A percentile compares a stretch with the other conserved stretches of the same genome.
Evolutionary conservation across 1,140 invertebrate species (phyloP).

Genomic region (Drosophila sechellia): DNA sequence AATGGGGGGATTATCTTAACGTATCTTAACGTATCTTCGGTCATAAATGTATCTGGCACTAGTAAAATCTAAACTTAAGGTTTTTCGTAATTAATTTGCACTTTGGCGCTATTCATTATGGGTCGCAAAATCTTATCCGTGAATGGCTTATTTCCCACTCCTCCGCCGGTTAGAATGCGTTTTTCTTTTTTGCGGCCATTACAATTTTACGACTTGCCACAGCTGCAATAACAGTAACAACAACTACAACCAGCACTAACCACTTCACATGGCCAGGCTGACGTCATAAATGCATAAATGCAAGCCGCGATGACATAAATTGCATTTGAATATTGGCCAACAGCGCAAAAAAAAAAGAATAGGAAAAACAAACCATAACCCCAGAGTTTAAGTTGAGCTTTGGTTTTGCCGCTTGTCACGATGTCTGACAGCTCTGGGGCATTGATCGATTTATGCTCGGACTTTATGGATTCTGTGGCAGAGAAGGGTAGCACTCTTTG

Average conservation of each 20-base stretch:
- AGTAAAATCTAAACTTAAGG: conserved; percentile 12
- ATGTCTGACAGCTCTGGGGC: conserved; percentile 45
- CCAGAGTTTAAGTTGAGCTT: conserved; percentile 11
- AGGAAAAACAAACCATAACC: conserved; percentile 45
- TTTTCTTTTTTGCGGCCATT: conserved; percentile 36
- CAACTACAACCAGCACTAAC: conserved; percentile 43
- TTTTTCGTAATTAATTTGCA: conserved; percentile 49
- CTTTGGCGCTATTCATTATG: conserved; percentile 39
- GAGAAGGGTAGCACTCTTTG: background rate
- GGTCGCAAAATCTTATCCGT: conserved; percentile 37
- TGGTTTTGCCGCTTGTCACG: conserved; percentile 63
- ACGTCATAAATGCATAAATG: conserved; percentile 73
- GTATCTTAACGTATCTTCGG: conserved; percentile 7
- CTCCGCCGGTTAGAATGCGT: conserved; percentile 11
- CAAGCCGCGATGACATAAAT: conserved; percentile 76
- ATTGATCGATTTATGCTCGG: conserved; percentile 49
- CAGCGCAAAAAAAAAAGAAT: conserved; percentile 25
- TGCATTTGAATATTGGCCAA: conserved; percentile 81
- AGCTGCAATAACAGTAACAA: conserved; percentile 52
- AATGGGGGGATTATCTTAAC: conserved; percentile 10
- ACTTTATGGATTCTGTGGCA: background rate
- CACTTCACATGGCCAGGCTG: conserved; percentile 71
- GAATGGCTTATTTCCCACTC: conserved; percentile 47
- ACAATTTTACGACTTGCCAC: conserved; percentile 49
- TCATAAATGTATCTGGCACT: conserved; percentile 13